These are phyloP conservation scores for Daphoenositta chrysoptera DNA, from an alignment of 2,113 vertebrate species.

Conservation along the genomic window DNA sequence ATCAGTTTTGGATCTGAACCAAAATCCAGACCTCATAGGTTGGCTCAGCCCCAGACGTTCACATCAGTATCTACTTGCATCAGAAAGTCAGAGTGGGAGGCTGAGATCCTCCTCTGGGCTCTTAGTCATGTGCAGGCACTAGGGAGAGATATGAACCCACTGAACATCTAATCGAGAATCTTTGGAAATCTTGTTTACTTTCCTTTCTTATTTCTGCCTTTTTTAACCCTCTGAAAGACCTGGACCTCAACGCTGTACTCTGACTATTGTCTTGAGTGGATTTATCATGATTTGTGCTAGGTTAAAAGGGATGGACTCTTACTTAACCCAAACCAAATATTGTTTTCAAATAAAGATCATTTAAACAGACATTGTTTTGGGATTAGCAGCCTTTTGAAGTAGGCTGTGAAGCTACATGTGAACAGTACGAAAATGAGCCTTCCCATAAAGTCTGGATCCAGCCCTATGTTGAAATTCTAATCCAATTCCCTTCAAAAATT, in stretches of 20 bases:
- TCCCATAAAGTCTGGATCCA: neutral
- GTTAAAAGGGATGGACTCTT: neutral
- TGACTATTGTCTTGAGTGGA: neutral
- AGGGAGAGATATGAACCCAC: neutral
- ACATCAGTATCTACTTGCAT: neutral
- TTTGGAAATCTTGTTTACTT: neutral
- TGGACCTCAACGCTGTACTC: neutral
- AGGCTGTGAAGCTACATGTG: neutral
- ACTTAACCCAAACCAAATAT: neutral
- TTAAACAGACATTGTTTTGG: neutral
- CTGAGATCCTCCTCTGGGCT: neutral
- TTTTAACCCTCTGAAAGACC: neutral
- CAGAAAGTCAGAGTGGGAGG: constrained; percentile 26
- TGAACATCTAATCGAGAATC: neutral
- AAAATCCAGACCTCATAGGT: neutral
- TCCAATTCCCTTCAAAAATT: neutral
- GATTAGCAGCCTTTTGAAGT: neutral
- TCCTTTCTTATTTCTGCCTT: neutral
- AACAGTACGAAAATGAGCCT: neutral
- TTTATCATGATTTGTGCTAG: neutral
- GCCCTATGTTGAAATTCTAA: neutral
- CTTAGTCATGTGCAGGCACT: neutral
- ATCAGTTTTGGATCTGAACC: neutral
- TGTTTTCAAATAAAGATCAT: neutral
- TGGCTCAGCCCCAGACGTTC: neutral